Conservation (phyloP, 2,888 invertebrate genomes). For the Diarsia dahlii region DNA sequence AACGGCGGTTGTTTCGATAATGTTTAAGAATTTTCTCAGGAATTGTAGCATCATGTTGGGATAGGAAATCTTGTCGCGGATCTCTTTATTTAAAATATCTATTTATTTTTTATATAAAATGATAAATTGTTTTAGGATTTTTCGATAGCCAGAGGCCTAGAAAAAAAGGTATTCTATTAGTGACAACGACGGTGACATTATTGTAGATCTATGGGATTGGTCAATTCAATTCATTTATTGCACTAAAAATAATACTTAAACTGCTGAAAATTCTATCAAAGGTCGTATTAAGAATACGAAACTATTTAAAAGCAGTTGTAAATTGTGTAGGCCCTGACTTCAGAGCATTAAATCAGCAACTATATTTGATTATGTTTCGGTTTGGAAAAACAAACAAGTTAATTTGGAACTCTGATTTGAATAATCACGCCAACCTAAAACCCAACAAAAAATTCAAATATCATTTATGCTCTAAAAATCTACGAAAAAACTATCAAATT, state of each 20-base stretch:
- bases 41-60: conserved; percentile 1
- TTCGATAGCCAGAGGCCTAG: background rate
- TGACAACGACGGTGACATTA: background rate
- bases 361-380: background rate
- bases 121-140: background rate
- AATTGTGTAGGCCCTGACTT: background rate
- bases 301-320: background rate
- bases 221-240: too few species aligned
- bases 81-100: too few species aligned
- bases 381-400: background rate
- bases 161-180: background rate
- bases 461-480: background rate
- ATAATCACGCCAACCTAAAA: background rate
- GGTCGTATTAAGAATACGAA: background rate
- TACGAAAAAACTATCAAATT: conserved; percentile 44
- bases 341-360: background rate
- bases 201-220: background rate
- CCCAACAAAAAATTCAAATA: background rate
- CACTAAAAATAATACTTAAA: background rate
- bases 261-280: background rate
- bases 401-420: background rate
- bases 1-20: conserved; percentile 64
- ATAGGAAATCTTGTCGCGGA: conserved; percentile 3
- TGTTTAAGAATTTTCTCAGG: conserved; percentile 53
- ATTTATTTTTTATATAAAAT: too few species aligned